These are phyloP conservation scores for Trissonchulus latispiculum DNA, from an alignment of 2,888 invertebrate genomes.

Conservation along the genomic window DNA sequence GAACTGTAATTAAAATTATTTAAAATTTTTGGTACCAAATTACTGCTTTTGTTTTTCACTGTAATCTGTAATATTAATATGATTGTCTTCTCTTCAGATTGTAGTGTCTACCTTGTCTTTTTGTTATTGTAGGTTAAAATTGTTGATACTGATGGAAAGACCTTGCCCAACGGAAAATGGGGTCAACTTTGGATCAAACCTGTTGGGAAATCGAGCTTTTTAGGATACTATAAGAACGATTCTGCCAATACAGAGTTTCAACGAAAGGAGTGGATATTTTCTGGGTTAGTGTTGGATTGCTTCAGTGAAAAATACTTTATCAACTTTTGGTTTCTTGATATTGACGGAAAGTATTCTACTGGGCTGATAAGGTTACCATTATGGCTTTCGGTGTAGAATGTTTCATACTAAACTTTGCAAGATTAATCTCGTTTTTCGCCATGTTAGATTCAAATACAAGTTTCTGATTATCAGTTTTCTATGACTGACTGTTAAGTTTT, in stretches of 20 bases:
- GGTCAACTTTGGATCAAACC: slow-evolving; percentile 45
- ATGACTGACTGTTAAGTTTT: too few species aligned
- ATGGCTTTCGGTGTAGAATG: too few species aligned
- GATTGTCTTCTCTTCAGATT: too few species aligned
- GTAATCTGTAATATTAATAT: background rate
- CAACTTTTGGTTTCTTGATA: slow-evolving; percentile 43
- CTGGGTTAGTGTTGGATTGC: slow-evolving; percentile 46
- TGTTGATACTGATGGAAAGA: slow-evolving; percentile 39
- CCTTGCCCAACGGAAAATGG: slow-evolving; percentile 38
- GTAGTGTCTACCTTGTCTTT: background rate
- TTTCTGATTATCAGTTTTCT: too few species aligned
- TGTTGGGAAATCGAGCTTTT: slow-evolving; percentile 45
- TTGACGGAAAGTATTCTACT: too few species aligned
- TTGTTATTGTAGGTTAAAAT: slow-evolving; percentile 30
- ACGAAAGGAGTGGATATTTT: slow-evolving; percentile 46
- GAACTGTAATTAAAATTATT: too few species aligned
- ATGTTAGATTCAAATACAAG: too few species aligned
- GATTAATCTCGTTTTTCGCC: too few species aligned
- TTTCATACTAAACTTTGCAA: too few species aligned
- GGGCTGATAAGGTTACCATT: too few species aligned
- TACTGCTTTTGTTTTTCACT: background rate
- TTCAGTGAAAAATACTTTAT: slow-evolving; percentile 9
- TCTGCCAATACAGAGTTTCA: slow-evolving; percentile 40
- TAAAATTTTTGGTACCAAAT: background rate
- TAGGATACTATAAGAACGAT: slow-evolving; percentile 46